phyloP scores from a whole-genome alignment of 2,797 vertebrate genomes.

The Etheostoma nigrum region DNA sequence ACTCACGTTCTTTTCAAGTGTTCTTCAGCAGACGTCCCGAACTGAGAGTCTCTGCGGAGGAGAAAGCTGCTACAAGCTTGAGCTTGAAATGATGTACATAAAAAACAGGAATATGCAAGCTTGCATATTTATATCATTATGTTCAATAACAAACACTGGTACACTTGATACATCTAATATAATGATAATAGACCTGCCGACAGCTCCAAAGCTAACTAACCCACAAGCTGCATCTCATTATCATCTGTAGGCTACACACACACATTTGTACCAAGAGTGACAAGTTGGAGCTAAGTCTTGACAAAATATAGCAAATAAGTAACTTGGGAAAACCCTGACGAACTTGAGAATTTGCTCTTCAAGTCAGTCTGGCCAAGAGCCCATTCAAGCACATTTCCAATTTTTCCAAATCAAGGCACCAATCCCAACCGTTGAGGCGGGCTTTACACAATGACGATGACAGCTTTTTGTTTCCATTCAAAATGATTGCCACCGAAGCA shows the following conservation, averaged over 20 bases:
- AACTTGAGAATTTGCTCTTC: too few relatives aligned
- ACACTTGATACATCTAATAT: too few relatives aligned
- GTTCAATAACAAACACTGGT: not conserved
- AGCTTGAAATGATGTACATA: not conserved
- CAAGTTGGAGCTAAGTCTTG: not conserved
- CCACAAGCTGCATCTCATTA: too few relatives aligned
- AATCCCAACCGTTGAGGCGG: too few relatives aligned
- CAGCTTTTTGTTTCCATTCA: too few relatives aligned
- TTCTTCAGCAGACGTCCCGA: not conserved
- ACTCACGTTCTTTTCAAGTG: constrained; percentile 5
- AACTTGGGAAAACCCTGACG: too few relatives aligned
- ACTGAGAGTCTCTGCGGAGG: not conserved
- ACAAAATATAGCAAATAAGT: not conserved
- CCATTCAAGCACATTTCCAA: too few relatives aligned
- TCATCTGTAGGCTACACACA: not conserved
- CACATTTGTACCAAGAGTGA: too few relatives aligned
- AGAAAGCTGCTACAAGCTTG: not conserved
- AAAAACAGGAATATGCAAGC: not conserved
- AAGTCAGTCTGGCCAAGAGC: too few relatives aligned
- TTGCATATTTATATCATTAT: not conserved
- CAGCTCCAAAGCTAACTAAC: not conserved
- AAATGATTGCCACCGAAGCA: too few relatives aligned
- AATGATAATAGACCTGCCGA: not conserved
- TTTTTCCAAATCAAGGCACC: too few relatives aligned
- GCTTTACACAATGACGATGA: too few relatives aligned